Base-by-base conservation (phyloP, 2,113 vertebrate species). In the Nothoprocta pentlandii region DNA sequence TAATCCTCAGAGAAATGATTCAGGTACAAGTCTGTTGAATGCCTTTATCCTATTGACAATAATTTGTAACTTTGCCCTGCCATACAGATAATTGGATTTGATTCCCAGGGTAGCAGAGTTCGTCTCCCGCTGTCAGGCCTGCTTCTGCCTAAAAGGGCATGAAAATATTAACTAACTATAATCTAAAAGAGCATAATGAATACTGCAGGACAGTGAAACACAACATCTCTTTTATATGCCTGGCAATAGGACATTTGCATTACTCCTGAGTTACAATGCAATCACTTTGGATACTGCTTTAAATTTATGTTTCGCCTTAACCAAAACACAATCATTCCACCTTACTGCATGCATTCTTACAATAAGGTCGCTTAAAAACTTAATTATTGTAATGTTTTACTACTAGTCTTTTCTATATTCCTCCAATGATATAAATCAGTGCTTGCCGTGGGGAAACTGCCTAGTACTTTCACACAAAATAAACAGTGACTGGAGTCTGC, bases 1-100 rank as follows among this genome's bases (percentile, higher is more conserved):
- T 90, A 86, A 75, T 62, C 73, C 82, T 88, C 41, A 64, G 73
- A 86, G 87, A 88, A 92, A 90, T 84, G 2, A 95, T 75, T 90
- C 46, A 49, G 64, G 44, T 86, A 42, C 1, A 22, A 84, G 47
- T 79, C 66, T 62, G 53, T 16, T 90, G 74, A 94, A 94, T 15
- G 63, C 36, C 75, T 80, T 90, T 87, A 75, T 89, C 22, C 41
- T 73, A 59, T 23, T 63, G 82, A 80, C 81, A 95, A 68, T 77
- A 71, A 94, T 93, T 92, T 86, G 70, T 81, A 94, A 83, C 54
- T 93, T 85, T 66, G 83, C 12, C 30, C 53, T 54, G n/a, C 47
- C 44, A 84, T 22, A 86, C 30, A 91, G 87, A 68, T 88, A 90
- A 94, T 76, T 93, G 69, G 56, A 86, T 94, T 92, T 86, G 73